Percentiles rank a stretch among this genome's conserved stretches.
phyloP scores from a whole-genome alignment of 2,888 invertebrate species.

The Phaonia tiefii region DNA sequence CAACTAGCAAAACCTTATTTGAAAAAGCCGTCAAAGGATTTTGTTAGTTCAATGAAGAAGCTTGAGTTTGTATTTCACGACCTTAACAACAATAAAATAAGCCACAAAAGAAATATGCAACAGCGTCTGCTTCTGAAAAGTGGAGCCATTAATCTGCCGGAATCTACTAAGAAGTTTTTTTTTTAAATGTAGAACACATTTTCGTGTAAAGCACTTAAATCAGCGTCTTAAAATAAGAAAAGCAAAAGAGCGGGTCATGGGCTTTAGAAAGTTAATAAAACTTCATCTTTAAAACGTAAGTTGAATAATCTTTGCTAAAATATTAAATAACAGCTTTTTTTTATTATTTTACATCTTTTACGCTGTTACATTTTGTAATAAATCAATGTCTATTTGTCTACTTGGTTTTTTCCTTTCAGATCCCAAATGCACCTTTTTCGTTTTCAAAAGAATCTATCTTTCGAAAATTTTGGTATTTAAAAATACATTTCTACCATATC shows the following conservation, averaged over 20 bases:
- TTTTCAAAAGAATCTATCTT: too few relatives aligned
- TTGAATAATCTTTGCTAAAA: too few relatives aligned
- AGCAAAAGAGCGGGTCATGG: background rate
- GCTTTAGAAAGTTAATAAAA: background rate
- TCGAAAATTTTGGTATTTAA: too few relatives aligned
- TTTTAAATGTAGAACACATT: background rate
- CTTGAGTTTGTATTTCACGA: background rate
- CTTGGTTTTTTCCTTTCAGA: too few relatives aligned
- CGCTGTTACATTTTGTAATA: too few relatives aligned
- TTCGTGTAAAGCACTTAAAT: background rate
- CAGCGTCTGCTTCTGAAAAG: background rate
- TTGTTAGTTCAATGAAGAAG: background rate
- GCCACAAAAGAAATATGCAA: background rate
- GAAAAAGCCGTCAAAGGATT: constrained; percentile 21
- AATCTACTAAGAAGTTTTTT: background rate
- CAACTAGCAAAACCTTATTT: constrained; percentile 36
- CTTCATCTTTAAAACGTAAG: too few relatives aligned
- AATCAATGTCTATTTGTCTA: too few relatives aligned
- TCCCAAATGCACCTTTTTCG: too few relatives aligned
- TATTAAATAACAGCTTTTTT: too few relatives aligned
- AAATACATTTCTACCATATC: too few relatives aligned
- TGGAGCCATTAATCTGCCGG: background rate
- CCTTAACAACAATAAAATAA: background rate
- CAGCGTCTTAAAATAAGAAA: background rate
- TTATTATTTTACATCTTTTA: too few relatives aligned